Evolutionary conservation across 2,888 invertebrate species (phyloP).

Genomic region (Epinotia nisella): DNA sequence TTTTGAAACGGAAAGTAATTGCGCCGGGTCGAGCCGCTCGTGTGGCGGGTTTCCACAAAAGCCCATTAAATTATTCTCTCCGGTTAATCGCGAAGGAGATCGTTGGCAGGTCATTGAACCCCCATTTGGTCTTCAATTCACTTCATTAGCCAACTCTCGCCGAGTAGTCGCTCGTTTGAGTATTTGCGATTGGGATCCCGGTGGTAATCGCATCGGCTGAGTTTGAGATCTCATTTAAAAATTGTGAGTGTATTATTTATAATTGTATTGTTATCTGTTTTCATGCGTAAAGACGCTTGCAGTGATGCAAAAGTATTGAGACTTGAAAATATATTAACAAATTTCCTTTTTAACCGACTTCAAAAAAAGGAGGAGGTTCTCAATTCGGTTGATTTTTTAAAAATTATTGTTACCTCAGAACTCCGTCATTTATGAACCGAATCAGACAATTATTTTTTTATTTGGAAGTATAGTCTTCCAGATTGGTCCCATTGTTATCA

Average conservation of each 20-base stretch:
- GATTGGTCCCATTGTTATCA: no score
- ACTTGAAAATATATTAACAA: no score
- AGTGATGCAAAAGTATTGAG: background rate
- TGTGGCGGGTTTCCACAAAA: slow-evolving; percentile 58
- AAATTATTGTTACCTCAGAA: no score
- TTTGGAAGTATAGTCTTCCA: no score
- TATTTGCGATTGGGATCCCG: slow-evolving; percentile 42
- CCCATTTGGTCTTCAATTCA: slow-evolving; percentile 66
- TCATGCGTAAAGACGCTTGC: background rate
- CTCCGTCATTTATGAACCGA: no score
- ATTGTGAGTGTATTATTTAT: background rate
- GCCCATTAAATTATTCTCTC: slow-evolving; percentile 67
- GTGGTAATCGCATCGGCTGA: slow-evolving; percentile 43
- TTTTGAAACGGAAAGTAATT: slow-evolving; percentile 44
- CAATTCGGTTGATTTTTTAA: no score
- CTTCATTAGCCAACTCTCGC: slow-evolving; percentile 63
- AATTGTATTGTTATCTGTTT: background rate
- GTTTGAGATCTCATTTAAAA: background rate
- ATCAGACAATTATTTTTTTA: no score
- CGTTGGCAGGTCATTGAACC: slow-evolving; percentile 72
- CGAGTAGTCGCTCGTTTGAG: slow-evolving; percentile 47
- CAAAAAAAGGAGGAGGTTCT: no score
- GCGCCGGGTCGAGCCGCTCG: slow-evolving; percentile 31
- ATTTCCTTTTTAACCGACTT: no score
- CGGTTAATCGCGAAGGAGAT: slow-evolving; percentile 59